Conservation (phyloP, 1,140 invertebrate species). For the Caligus rogercresseyi region DNA sequence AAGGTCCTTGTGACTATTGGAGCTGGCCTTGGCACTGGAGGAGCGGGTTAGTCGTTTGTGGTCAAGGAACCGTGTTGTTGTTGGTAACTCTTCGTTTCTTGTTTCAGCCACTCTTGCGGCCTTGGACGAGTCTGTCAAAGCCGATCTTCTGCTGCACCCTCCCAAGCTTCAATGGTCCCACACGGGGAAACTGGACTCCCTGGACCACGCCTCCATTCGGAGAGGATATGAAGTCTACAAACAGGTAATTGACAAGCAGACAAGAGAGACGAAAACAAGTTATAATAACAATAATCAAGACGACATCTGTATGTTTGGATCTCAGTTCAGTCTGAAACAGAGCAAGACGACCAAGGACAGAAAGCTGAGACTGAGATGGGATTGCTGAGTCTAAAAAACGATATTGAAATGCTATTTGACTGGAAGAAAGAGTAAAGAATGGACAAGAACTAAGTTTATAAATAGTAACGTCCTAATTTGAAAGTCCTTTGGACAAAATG, state of each 20-base stretch:
- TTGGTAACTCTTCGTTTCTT: neutral
- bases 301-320: too few relatives aligned
- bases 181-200: slow-evolving; percentile 46
- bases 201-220: slow-evolving; percentile 50
- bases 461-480: too few relatives aligned
- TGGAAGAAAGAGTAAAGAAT: too few relatives aligned
- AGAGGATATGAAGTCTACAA: slow-evolving; percentile 18
- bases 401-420: too few relatives aligned
- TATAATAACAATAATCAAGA: too few relatives aligned
- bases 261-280: too few relatives aligned
- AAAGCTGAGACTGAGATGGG: too few relatives aligned
- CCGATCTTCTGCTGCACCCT: slow-evolving; percentile 58
- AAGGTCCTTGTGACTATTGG: neutral
- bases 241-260: neutral
- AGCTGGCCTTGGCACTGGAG: slow-evolving; percentile 5
- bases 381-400: too few relatives aligned
- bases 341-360: too few relatives aligned
- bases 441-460: too few relatives aligned
- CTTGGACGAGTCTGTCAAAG: slow-evolving; percentile 68
- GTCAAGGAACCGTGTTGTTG: neutral
- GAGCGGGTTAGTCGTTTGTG: neutral
- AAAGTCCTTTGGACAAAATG: too few relatives aligned
- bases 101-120: slow-evolving; percentile 30
- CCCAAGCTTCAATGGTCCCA: slow-evolving; percentile 67
- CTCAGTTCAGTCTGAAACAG: too few relatives aligned